phyloP scores from a whole-genome alignment of 2,888 invertebrate genomes.

The Leptothorax acervorum region DNA sequence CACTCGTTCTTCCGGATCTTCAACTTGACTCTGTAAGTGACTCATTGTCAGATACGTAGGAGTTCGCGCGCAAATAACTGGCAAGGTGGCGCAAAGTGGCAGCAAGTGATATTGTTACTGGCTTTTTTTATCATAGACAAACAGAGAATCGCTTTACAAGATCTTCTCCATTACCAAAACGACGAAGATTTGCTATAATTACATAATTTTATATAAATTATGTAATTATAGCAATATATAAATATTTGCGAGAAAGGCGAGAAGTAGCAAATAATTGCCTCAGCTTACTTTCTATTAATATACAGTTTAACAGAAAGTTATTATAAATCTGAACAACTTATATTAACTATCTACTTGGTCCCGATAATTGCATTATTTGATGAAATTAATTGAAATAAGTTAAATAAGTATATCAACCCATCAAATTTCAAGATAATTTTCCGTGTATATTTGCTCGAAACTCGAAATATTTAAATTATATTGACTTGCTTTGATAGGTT shows the following conservation, averaged over 20 bases:
- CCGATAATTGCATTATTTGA: not conserved
- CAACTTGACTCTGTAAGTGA: slow-evolving; percentile 60
- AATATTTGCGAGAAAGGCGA: not conserved
- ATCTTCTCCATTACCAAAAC: not conserved
- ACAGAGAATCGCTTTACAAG: not conserved
- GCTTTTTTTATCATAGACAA: slow-evolving; percentile 52
- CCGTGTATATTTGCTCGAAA: not conserved
- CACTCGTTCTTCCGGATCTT: slow-evolving; percentile 46
- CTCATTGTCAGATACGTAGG: slow-evolving; percentile 47
- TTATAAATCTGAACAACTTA: not conserved
- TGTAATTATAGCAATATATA: too few relatives aligned
- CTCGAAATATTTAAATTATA: not conserved
- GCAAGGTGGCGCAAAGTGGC: slow-evolving; percentile 28
- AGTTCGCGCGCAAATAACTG: slow-evolving; percentile 40
- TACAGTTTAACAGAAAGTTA: not conserved
- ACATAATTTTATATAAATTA: not conserved
- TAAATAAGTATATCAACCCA: not conserved
- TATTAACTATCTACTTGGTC: not conserved
- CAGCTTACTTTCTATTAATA: not conserved
- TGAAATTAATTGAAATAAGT: not conserved
- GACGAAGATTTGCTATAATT: not conserved
- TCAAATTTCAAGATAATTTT: not conserved
- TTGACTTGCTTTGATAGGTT: not conserved
- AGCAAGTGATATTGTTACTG: slow-evolving; percentile 51
- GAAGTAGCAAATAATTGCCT: not conserved